Base-by-base conservation (phyloP, 2,888 invertebrate species). In the Amiota mariae region DNA sequence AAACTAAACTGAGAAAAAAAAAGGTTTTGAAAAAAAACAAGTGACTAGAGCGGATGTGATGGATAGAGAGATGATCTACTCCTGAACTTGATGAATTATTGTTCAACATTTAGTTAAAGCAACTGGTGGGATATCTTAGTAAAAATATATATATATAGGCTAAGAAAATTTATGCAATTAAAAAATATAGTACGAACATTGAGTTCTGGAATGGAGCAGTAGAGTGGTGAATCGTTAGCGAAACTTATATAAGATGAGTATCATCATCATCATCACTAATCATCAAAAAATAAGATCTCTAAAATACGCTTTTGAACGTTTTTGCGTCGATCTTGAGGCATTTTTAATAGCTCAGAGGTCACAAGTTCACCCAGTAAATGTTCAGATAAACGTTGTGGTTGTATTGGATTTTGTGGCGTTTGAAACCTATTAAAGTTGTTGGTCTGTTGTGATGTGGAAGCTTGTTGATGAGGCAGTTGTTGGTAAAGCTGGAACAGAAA, bases 221-320 rank as follows among this genome's bases (percentile, higher is more conserved):
- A 24, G 24, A 24, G 24, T 24, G 24, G 3, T 24, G 0, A 20
- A 24, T 24, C 24, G 24, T 24, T 24, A 24, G 24, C 13, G 24
- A 59, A 6, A 20, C 1, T 15, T 20, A 57, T 15, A 57, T 8
- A 9, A 59, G 1, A 15, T 59, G 12, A 49, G 20, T 67, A 11
- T 15, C 36, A 36, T 6, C 36, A 36, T 6, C 36, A 36, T 36
- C 8, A 36, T 2, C 24, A 24, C 83, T 81, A 90, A 79, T 90
- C 90, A 56, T 90, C 90, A 73, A 90, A 90, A 74, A 90, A 90
- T 63, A 90, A 82, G 76, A 90, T 89, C 82, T 90, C 89, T 56
- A 90, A 81, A 61, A 90, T 90, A 73, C 89, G 82, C 74, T 89
- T 90, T 71, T 90, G 90, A 18, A 88, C 90, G 72, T 82, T 82